A percentile compares a stretch with the other conserved stretches of the same genome.
Conservation (phyloP, 2,888 invertebrate genomes). For the Eupithecia tripunctaria region DNA sequence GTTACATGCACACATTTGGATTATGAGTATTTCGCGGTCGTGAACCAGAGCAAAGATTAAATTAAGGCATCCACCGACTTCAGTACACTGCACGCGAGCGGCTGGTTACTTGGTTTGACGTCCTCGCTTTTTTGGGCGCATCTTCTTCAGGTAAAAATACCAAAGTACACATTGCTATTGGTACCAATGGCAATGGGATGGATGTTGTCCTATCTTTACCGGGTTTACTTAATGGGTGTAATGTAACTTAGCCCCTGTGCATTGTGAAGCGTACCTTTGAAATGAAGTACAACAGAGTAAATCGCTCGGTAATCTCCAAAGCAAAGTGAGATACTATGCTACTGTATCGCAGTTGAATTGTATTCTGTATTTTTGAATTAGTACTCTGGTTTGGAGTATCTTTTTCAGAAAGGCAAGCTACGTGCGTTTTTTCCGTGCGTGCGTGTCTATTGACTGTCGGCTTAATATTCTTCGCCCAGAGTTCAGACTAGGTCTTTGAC, state of each 20-base stretch:
- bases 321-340: neutral
- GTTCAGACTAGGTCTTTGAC: constrained; percentile 63
- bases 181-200: neutral
- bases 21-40: constrained; percentile 54
- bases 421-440: neutral
- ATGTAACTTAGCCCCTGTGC: neutral
- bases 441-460: constrained; percentile 9
- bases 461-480: constrained; percentile 28
- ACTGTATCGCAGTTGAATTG: neutral
- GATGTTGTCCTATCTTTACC: neutral
- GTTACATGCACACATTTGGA: constrained; percentile 49
- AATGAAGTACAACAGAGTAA: neutral
- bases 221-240: neutral
- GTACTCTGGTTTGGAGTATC: neutral
- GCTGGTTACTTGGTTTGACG: neutral
- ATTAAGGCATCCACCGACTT: constrained; percentile 6
- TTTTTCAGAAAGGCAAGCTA: neutral
- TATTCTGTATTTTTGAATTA: neutral
- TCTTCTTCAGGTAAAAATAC: neutral
- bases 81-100: neutral
- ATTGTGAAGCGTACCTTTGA: neutral
- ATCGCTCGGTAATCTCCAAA: too few relatives aligned
- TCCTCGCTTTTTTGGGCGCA: neutral
- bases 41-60: constrained; percentile 56
- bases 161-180: neutral